phyloP scores from a whole-genome alignment of 1,140 invertebrate species.

The Olivierus martensii region DNA sequence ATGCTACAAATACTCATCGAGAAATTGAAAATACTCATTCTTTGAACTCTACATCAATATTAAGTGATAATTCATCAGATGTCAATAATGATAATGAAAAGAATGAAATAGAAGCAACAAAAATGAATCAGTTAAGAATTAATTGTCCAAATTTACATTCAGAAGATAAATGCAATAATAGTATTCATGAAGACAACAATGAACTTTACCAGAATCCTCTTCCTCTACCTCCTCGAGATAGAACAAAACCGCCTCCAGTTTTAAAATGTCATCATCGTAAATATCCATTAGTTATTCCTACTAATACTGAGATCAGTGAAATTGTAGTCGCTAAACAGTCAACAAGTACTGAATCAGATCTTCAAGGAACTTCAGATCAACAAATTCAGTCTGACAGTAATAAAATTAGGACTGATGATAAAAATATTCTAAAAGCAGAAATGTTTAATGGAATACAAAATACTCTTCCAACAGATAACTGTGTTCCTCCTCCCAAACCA shows the following conservation, averaged over 20 bases:
- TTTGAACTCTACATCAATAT: neutral
- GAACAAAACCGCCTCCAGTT: conserved; percentile 47
- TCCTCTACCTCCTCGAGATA: conserved; percentile 67
- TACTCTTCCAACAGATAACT: neutral
- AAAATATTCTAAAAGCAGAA: no score
- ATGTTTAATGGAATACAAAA: no score
- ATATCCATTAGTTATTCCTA: conserved; percentile 70
- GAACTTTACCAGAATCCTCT: conserved; percentile 37
- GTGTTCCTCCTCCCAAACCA: conserved; percentile 16
- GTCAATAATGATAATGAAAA: no score
- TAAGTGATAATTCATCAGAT: neutral
- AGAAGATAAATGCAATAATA: no score
- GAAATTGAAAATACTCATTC: neutral
- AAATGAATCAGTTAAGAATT: no score
- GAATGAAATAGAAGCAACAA: no score
- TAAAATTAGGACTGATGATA: no score
- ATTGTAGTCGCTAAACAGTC: no score
- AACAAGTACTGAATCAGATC: no score
- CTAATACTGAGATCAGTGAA: neutral
- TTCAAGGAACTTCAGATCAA: no score
- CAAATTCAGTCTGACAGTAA: no score
- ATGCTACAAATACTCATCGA: neutral
- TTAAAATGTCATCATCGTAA: conserved; percentile 63
- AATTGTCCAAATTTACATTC: no score
- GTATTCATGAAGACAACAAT: neutral